Evolutionary conservation across 2,888 invertebrate species (phyloP).

Genomic region (Rhorus exstirpatorius): DNA sequence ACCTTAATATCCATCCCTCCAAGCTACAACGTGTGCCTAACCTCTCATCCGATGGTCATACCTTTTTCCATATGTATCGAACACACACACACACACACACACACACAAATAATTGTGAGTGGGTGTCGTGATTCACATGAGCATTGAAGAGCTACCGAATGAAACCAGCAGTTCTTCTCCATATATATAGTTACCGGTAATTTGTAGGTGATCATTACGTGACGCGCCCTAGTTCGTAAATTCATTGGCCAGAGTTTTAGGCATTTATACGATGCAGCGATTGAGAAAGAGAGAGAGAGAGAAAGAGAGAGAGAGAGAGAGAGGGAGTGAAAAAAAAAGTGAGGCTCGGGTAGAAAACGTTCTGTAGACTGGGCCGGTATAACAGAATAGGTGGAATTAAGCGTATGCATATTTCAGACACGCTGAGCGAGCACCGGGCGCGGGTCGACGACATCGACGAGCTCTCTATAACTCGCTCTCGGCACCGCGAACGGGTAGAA

Average conservation of each 20-base stretch:
- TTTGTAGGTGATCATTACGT: conserved; percentile 45
- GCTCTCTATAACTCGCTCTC: conserved; percentile 19
- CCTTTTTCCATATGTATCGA: conserved; percentile 9
- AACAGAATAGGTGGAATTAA: conserved; percentile 53
- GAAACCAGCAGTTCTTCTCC: not conserved
- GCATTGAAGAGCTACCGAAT: conserved; percentile 15
- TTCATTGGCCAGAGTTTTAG: conserved; percentile 1
- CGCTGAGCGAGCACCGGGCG: conserved; percentile 65
- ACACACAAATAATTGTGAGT: conserved; percentile 1
- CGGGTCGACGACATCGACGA: conserved; percentile 67
- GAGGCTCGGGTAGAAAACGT: conserved; percentile 19
- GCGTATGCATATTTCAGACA: conserved; percentile 69
- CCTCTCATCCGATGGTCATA: conserved; percentile 20
- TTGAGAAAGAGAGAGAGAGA: not conserved
- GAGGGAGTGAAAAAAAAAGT: not conserved
- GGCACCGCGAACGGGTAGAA: not conserved
- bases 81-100: not conserved
- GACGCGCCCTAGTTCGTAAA: conserved; percentile 31
- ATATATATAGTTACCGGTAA: not conserved
- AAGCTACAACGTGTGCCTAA: conserved; percentile 14
- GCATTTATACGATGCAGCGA: conserved; percentile 3
- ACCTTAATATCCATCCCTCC: not conserved
- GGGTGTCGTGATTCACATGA: conserved; percentile 35
- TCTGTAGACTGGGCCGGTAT: conserved; percentile 16
- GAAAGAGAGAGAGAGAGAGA: not conserved